Percentiles rank a stretch among this genome's conserved stretches.
Conservation (phyloP, 1,140 invertebrate species). For the Saccostrea echinata region DNA sequence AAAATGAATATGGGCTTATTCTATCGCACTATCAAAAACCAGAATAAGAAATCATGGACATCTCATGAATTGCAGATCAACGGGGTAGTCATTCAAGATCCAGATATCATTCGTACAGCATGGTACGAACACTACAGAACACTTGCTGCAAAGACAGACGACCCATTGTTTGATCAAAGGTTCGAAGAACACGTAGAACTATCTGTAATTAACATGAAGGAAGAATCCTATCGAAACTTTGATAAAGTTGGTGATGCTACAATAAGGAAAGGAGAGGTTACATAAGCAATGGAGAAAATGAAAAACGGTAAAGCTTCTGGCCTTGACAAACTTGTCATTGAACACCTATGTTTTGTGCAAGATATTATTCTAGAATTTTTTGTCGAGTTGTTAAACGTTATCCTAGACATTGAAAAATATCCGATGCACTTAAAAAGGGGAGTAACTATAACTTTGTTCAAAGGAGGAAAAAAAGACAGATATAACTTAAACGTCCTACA, state of each 20-base stretch:
- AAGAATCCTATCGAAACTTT: neutral
- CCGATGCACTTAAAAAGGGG: neutral
- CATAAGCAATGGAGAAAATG: no score
- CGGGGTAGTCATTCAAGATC: neutral
- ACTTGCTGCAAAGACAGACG: neutral
- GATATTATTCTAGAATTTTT: no score
- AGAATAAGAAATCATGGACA: neutral
- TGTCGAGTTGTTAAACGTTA: neutral
- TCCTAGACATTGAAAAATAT: neutral
- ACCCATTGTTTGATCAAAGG: neutral
- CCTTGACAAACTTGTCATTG: neutral
- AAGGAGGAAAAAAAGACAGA: neutral
- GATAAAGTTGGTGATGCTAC: neutral
- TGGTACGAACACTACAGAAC: neutral
- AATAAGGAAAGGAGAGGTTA: neutral
- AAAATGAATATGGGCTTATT: neutral
- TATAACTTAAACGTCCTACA: neutral
- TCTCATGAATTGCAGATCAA: neutral
- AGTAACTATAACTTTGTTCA: no score
- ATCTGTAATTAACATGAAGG: no score
- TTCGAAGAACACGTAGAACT: neutral
- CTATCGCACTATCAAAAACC: neutral
- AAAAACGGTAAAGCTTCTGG: neutral
- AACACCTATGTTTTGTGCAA: no score
- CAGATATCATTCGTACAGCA: neutral